Base-by-base conservation (phyloP, 2,888 invertebrate genomes). In the Cynaeus angustus region DNA sequence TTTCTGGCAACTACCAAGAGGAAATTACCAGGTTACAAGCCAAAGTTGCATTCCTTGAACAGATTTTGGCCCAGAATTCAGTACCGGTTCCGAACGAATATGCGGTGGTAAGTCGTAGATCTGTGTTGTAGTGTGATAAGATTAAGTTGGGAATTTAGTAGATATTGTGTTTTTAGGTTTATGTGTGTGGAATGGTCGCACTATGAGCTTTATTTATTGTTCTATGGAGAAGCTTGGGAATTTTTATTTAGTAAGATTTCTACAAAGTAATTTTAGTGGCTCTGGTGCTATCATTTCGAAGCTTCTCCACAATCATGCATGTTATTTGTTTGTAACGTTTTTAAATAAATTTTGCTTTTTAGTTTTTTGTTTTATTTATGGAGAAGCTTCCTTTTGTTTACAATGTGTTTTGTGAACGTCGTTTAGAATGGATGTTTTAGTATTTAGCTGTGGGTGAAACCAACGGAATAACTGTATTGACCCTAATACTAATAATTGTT, bases 41-140 rank as follows among this genome's bases (percentile, higher is more conserved):
- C 1, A 83, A 83, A 74, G 78, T 86, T 48, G 80, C 81, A 13
- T 82, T 84, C 68, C 77, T 86, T 16, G 85, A 86, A 75, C 83
- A 84, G 65, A 75, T 85, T 48, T 74, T 86, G 37, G 72, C 75
- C 48, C 81, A 83, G 68, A 78, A 84, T 75, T 81, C 82, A 55
- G 82, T 84, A 68, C 79, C 83, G 21, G 66, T 83, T 26, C 83
- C 83, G 14, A 71, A 72, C 41, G 71, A 76, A 70, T 68, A 77
- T 30, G 67, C 73, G 56, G 66, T 72, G 83, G 81, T 82, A 77
- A 81, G 81, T 81, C 75, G 13, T 28, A 13, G n/a, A 46, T 12
- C 43, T 28, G 13, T 45, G 8, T 62, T 5, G 37, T 68, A 66
- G 33, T 64, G 38, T 70, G 53, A 66, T 72, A 70, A 58, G 65